Percentiles rank a stretch among this genome's conserved stretches.
phyloP scores from a whole-genome alignment of 2,113 vertebrate genomes.

The Riparia riparia region DNA sequence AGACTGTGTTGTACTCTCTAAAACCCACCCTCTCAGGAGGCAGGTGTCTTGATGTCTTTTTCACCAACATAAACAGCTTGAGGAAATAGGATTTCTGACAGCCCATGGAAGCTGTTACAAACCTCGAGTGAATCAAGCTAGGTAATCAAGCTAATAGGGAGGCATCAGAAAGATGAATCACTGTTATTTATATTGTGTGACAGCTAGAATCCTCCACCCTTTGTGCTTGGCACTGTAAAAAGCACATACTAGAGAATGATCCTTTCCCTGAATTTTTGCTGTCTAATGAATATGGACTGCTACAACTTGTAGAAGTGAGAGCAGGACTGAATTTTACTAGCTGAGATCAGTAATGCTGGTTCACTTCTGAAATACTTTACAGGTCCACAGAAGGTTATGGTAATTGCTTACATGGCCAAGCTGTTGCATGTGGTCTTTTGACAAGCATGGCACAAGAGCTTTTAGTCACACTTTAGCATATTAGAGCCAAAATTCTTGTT shows the following conservation, averaged over 20 bases:
- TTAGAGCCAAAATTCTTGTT: neutral
- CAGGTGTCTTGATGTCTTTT: neutral
- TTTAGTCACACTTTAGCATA: neutral
- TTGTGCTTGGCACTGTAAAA: neutral
- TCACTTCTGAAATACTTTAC: neutral
- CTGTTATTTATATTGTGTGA: neutral
- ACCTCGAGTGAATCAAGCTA: slow-evolving; percentile 10
- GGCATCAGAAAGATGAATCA: slow-evolving; percentile 8
- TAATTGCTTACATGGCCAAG: neutral
- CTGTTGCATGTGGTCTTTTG: neutral
- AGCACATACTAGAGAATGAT: neutral
- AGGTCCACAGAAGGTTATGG: neutral
- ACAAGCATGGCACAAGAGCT: neutral
- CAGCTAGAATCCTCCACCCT: neutral
- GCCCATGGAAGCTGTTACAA: neutral
- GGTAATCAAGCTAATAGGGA: slow-evolving; percentile 22
- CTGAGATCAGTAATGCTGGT: neutral
- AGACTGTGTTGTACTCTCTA: neutral
- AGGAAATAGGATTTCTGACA: slow-evolving; percentile 31
- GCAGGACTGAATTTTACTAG: neutral
- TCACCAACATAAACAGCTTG: neutral
- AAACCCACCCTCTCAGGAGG: neutral
- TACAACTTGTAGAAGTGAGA: neutral
- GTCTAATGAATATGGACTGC: neutral
- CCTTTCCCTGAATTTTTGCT: neutral